phyloP scores from a whole-genome alignment of 2,797 vertebrate genomes.

The Aulostomus chinensis region DNA sequence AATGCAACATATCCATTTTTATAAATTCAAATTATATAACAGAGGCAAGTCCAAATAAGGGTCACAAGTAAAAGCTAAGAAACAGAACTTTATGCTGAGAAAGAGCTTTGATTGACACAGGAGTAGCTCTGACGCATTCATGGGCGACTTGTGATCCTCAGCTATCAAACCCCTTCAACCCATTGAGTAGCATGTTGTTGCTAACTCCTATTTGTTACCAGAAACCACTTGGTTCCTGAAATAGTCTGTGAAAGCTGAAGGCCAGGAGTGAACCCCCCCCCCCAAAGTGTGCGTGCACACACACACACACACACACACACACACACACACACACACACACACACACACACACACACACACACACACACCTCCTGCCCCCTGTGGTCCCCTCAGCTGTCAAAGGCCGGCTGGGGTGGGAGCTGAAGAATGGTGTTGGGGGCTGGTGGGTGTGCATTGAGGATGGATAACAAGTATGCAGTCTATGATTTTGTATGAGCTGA shows the following conservation, averaged over 20 bases:
- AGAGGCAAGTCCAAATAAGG: too few species aligned
- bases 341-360: too few species aligned
- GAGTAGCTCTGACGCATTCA: background rate
- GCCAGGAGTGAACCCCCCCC: conserved; percentile 30
- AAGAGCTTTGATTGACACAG: too few species aligned
- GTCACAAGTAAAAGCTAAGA: too few species aligned
- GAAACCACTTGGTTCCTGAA: conserved; percentile 66
- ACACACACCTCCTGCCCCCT: background rate
- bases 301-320: too few species aligned
- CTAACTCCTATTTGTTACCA: conserved; percentile 61
- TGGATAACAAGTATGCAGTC: conserved; percentile 48
- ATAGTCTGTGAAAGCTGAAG: conserved; percentile 50
- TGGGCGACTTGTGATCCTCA: too few species aligned
- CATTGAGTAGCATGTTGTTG: conserved; percentile 23
- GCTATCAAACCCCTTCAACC: background rate
- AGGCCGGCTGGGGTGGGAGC: conserved; percentile 9
- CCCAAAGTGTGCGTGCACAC: too few species aligned
- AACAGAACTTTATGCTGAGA: too few species aligned
- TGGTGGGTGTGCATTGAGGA: conserved; percentile 36
- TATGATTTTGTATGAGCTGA: conserved; percentile 36
- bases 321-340: too few species aligned
- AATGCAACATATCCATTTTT: too few species aligned
- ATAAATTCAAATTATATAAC: too few species aligned
- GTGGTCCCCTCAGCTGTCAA: conserved; percentile 65
- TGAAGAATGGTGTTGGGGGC: conserved; percentile 13